Percentiles rank a stretch among this genome's conserved stretches.
These are phyloP conservation scores for Camponotus pennsylvanicus DNA, from an alignment of 1,140 invertebrate genomes.

Conservation along the genomic window DNA sequence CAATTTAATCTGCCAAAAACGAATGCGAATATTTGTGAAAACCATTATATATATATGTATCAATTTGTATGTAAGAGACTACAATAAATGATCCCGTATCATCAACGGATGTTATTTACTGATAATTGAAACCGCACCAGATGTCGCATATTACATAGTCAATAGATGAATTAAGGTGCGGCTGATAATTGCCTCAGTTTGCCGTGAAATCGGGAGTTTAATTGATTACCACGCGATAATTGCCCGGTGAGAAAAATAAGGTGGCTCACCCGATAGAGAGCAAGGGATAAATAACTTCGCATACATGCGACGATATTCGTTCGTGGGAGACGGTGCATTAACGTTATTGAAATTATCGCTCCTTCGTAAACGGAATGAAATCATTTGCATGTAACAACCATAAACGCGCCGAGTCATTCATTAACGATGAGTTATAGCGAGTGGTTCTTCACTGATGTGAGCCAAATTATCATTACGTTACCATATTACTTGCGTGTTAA, in stretches of 20 bases:
- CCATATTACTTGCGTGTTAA: constrained; percentile 5
- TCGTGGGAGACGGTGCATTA: constrained; percentile 23
- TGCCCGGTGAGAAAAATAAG: constrained; percentile 28
- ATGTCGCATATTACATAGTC: constrained; percentile 7
- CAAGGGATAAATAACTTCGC: constrained; percentile 27
- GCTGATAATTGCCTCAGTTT: constrained; percentile 33
- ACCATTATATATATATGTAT: no score
- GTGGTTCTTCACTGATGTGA: not conserved
- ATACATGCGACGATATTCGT: not conserved
- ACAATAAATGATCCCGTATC: not conserved
- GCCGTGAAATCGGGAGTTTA: constrained; percentile 42
- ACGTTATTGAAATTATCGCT: constrained; percentile 36
- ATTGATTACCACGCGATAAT: constrained; percentile 55
- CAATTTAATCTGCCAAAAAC: not conserved
- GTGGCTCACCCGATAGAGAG: constrained; percentile 27
- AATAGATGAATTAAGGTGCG: constrained; percentile 54
- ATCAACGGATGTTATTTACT: constrained; percentile 38
- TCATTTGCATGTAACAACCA: constrained; percentile 30
- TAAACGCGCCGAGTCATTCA: constrained; percentile 22
- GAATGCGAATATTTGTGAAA: not conserved
- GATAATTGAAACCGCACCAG: constrained; percentile 31
- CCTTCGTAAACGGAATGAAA: constrained; percentile 31
- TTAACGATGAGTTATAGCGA: constrained; percentile 15
- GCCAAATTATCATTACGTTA: constrained; percentile 24
- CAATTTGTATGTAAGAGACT: not conserved